Evolutionary conservation across 2,888 invertebrate species (phyloP).

Genomic region (Hybos culiciformis): DNA sequence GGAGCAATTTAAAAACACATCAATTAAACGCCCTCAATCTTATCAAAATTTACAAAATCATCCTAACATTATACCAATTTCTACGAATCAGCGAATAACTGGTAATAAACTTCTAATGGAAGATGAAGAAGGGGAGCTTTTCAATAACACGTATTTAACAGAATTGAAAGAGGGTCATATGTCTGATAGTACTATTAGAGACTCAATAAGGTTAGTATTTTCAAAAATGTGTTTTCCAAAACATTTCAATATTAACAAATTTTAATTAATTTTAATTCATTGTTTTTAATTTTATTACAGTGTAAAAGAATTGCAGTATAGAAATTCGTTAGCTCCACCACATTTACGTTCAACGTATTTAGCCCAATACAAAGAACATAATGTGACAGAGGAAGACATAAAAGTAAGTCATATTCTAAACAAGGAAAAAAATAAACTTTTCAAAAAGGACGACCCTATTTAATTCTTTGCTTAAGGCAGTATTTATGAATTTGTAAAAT

Average conservation of each 20-base stretch:
- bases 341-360: conserved; percentile 77
- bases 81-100: not conserved
- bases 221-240: not conserved
- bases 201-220: conserved; percentile 20
- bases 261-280: not conserved
- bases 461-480: too few relatives aligned
- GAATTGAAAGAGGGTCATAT: conserved; percentile 47
- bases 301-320: conserved; percentile 57
- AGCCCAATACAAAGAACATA: conserved; percentile 55
- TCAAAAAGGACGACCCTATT: too few relatives aligned
- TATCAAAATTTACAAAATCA: not conserved
- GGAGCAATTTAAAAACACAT: conserved; percentile 13
- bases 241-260: not conserved
- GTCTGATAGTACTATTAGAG: conserved; percentile 24
- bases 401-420: conserved; percentile 50
- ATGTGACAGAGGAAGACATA: conserved; percentile 49
- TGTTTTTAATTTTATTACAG: conserved; percentile 16
- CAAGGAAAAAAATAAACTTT: too few relatives aligned
- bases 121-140: conserved; percentile 74
- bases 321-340: conserved; percentile 72
- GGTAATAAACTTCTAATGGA: conserved; percentile 50
- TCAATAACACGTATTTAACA: conserved; percentile 64
- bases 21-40: not conserved
- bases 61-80: not conserved
- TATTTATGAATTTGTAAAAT: too few relatives aligned